Evolutionary conservation across 2,797 vertebrate genomes (phyloP).

Genomic region (Argyrosomus regius): DNA sequence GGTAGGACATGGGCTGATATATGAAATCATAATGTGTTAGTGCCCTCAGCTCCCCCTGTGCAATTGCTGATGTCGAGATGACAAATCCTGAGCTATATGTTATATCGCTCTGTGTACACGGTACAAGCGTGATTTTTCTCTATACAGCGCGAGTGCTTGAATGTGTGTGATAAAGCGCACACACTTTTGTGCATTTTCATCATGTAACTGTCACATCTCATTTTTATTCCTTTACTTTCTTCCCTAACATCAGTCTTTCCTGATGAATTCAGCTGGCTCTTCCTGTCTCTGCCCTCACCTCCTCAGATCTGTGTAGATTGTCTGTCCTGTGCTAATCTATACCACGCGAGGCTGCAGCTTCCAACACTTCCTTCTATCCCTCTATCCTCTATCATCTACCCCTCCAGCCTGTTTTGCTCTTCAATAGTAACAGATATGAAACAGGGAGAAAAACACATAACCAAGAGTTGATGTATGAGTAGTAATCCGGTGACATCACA

Average conservation of each 20-base stretch:
- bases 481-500: not conserved
- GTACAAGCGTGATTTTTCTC: slow-evolving; percentile 4
- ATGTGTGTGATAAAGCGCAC: slow-evolving; percentile 4
- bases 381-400: not conserved
- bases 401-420: not conserved
- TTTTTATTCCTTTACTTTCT: not conserved
- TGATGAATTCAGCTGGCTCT: slow-evolving; percentile 3
- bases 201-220: not conserved
- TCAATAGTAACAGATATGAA: not conserved
- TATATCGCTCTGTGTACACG: slow-evolving; percentile 14
- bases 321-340: slow-evolving; percentile 34
- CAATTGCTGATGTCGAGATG: slow-evolving; percentile 62
- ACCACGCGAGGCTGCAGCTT: slow-evolving; percentile 5
- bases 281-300: slow-evolving; percentile 25
- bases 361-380: slow-evolving; percentile 1
- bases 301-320: slow-evolving; percentile 52
- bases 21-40: slow-evolving; percentile 63
- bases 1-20: slow-evolving; percentile 49
- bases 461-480: not conserved
- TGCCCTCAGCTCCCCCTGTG: slow-evolving; percentile 39
- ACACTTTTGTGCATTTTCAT: slow-evolving; percentile 13
- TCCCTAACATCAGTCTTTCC: slow-evolving; percentile 3
- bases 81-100: slow-evolving; percentile 59
- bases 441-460: not conserved
- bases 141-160: not conserved